Evolutionary conservation across 1,140 invertebrate species (phyloP).

Genomic region (Leptinotarsa lineolata): DNA sequence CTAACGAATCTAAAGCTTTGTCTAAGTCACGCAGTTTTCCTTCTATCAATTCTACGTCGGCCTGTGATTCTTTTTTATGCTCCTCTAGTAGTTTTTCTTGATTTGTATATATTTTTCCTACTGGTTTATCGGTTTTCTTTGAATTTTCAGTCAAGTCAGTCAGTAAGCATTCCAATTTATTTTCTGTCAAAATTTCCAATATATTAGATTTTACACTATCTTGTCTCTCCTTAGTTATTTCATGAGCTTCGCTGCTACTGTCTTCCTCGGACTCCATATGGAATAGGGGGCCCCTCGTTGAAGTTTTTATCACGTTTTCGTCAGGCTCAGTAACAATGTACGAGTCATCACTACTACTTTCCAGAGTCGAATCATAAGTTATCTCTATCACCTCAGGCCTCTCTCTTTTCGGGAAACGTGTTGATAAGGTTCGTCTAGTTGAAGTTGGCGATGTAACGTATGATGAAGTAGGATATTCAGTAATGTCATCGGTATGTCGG

Average conservation of each 20-base stretch:
- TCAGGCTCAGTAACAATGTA: conserved; percentile 46
- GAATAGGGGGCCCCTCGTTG: conserved; percentile 49
- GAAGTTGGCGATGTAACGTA: conserved; percentile 46
- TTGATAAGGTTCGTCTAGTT: conserved; percentile 38
- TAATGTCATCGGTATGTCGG: not conserved
- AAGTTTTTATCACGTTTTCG: conserved; percentile 27
- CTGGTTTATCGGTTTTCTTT: conserved; percentile 30
- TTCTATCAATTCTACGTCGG: conserved; percentile 50
- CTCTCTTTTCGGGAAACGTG: conserved; percentile 39
- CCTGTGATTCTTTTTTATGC: conserved; percentile 40
- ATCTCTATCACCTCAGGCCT: conserved; percentile 42
- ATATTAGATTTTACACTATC: conserved; percentile 48
- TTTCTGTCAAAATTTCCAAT: conserved; percentile 46
- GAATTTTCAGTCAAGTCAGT: conserved; percentile 41
- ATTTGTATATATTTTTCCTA: conserved; percentile 38
- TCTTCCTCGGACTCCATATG: conserved; percentile 56
- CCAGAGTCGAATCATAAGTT: conserved; percentile 31
- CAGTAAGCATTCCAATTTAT: conserved; percentile 46
- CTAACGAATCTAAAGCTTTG: conserved; percentile 52
- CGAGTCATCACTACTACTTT: conserved; percentile 33
- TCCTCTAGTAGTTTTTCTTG: conserved; percentile 31
- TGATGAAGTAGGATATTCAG: conserved; percentile 7
- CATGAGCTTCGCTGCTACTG: conserved; percentile 32
- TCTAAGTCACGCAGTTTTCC: conserved; percentile 53
- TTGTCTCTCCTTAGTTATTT: conserved; percentile 28